A percentile compares a stretch with the other conserved stretches of the same genome.
Conservation (phyloP, 2,888 invertebrate genomes). For the Orthonevra nobilis region DNA sequence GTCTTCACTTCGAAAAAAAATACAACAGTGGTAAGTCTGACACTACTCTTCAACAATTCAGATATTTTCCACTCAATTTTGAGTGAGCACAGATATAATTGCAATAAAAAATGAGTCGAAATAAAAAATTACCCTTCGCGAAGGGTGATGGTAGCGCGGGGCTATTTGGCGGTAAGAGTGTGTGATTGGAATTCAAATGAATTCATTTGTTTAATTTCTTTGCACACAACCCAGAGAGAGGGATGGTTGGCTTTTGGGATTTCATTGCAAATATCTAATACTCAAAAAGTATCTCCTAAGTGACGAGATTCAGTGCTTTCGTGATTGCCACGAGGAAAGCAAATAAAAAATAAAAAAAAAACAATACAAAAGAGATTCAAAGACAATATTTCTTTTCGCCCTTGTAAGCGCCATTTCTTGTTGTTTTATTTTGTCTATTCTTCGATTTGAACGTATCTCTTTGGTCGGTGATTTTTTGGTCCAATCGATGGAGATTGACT, state of each 20-base stretch:
- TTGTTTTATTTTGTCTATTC: slow-evolving; percentile 4
- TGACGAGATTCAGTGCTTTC: slow-evolving; percentile 15
- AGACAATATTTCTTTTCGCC: slow-evolving; percentile 26
- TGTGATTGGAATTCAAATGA: slow-evolving; percentile 65
- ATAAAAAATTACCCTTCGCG: too few relatives aligned
- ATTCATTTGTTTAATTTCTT: slow-evolving; percentile 55
- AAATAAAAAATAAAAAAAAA: too few relatives aligned
- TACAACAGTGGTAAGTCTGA: too few relatives aligned
- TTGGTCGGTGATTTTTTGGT: neutral
- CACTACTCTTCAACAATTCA: too few relatives aligned
- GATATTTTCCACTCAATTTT: slow-evolving; percentile 29
- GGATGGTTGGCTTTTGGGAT: slow-evolving; percentile 38
- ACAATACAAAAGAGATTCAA: slow-evolving; percentile 9
- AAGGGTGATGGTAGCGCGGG: neutral
- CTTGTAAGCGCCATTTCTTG: slow-evolving; percentile 38
- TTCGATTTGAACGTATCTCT: slow-evolving; percentile 5
- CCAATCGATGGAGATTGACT: slow-evolving; percentile 49
- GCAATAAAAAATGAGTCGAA: too few relatives aligned
- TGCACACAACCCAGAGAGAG: slow-evolving; percentile 15
- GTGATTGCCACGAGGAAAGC: too few relatives aligned
- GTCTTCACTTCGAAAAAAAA: too few relatives aligned
- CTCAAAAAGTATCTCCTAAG: neutral
- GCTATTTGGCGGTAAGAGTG: slow-evolving; percentile 14
- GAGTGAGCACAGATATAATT: slow-evolving; percentile 14
- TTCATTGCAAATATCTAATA: neutral